Evolutionary conservation across 2,113 vertebrate genomes (phyloP).

Genomic region (Mixornis gularis): DNA sequence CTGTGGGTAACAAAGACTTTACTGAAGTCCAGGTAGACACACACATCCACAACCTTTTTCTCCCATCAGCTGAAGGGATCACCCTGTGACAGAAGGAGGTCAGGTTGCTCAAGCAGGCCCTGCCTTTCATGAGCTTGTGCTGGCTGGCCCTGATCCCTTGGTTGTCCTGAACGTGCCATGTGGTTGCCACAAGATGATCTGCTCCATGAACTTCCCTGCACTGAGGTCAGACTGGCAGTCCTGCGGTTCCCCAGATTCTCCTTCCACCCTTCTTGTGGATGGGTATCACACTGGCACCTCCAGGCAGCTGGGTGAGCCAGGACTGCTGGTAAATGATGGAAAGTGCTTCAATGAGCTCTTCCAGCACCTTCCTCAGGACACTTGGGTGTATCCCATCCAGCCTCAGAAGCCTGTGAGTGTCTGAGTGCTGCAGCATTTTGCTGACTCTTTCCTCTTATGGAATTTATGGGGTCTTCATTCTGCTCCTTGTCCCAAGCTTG

Average conservation of each 20-base stretch:
- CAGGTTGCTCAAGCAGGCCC: not conserved
- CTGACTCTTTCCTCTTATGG: not conserved
- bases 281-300: not conserved
- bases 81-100: not conserved
- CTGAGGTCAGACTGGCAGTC: not conserved
- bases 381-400: accelerated
- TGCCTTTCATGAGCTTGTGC: not conserved
- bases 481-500: not conserved
- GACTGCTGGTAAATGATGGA: not conserved
- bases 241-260: not conserved
- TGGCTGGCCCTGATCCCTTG: not conserved
- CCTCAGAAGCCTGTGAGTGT: not conserved
- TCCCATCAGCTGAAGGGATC: not conserved
- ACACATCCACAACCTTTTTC: not conserved
- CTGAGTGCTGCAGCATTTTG: not conserved
- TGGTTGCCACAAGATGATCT: not conserved
- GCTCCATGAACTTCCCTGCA: not conserved
- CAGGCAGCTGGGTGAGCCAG: not conserved
- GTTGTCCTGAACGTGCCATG: not conserved
- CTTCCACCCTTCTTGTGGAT: not conserved
- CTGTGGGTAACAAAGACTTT: not conserved
- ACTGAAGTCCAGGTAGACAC: not conserved
- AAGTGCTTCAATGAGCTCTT: not conserved
- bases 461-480: not conserved
- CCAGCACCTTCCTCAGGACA: not conserved